Evolutionary conservation across 1,140 invertebrate species (phyloP).

Genomic region (Scaptomyza hsui): DNA sequence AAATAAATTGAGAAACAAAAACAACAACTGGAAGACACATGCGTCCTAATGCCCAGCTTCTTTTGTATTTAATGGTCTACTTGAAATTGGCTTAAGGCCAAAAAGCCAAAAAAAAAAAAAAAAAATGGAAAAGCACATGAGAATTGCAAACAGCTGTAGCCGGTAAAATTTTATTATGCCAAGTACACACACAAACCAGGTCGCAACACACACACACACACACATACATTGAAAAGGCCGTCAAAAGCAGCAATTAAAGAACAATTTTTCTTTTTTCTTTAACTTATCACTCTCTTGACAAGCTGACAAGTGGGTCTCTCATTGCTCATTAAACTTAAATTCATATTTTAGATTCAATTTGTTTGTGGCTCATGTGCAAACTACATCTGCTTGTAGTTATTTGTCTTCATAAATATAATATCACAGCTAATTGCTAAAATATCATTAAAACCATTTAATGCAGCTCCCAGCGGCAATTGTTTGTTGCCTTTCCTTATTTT

Average conservation of each 20-base stretch:
- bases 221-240: background rate
- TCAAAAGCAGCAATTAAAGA: conserved; percentile 16
- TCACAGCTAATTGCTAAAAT: conserved; percentile 33
- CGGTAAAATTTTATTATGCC: conserved; percentile 60
- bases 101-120: conserved; percentile 34
- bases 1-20: conserved; percentile 3
- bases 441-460: conserved; percentile 19
- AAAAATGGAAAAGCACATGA: conserved; percentile 1
- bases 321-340: conserved; percentile 57
- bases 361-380: background rate
- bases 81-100: conserved; percentile 38
- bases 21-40: conserved; percentile 5
- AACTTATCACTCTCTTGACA: conserved; percentile 9
- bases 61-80: conserved; percentile 29
- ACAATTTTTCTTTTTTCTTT: conserved; percentile 9
- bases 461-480: conserved; percentile 2
- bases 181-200: conserved; percentile 57
- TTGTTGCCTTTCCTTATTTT: conserved; percentile 6
- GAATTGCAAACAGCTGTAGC: conserved; percentile 44
- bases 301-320: conserved; percentile 46
- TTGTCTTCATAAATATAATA: conserved; percentile 4
- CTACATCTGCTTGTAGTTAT: background rate
- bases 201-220: conserved; percentile 40
- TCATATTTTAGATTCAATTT: conserved; percentile 15
- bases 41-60: background rate